These are phyloP conservation scores for Philereme vetulata DNA, from an alignment of 2,888 invertebrate species.

Conservation along the genomic window DNA sequence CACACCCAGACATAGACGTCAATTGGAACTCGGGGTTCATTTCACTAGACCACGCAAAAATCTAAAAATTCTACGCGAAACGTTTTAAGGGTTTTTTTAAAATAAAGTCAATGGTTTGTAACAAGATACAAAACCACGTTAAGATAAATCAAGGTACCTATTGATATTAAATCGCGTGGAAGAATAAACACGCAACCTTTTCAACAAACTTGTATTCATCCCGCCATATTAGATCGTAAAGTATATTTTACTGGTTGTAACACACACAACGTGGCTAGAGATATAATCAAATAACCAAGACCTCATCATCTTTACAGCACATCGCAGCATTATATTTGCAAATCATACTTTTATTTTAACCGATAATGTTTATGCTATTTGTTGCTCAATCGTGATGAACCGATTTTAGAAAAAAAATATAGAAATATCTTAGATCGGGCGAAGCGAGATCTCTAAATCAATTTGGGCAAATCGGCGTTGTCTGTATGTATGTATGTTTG, in stretches of 20 bases:
- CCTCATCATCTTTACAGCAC: slow-evolving; percentile 1
- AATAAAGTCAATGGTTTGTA: slow-evolving; percentile 11
- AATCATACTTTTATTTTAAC: not conserved
- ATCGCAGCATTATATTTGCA: not conserved
- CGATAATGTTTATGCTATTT: too few species aligned
- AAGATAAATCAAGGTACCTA: slow-evolving; percentile 1
- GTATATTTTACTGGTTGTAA: slow-evolving; percentile 15
- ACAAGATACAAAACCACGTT: slow-evolving; percentile 5
- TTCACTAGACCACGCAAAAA: not conserved
- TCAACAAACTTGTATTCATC: slow-evolving; percentile 10
- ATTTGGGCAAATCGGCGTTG: too few species aligned
- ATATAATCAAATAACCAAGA: slow-evolving; percentile 6
- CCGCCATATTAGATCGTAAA: slow-evolving; percentile 11
- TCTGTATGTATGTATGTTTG: too few species aligned
- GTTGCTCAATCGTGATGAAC: too few species aligned
- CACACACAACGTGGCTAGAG: slow-evolving; percentile 5
- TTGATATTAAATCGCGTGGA: slow-evolving; percentile 10
- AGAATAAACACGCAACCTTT: slow-evolving; percentile 13
- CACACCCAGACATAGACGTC: too few species aligned
- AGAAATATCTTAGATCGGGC: too few species aligned
- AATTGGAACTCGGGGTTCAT: too few species aligned
- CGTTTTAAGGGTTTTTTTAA: slow-evolving; percentile 1
- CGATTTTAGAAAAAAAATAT: too few species aligned
- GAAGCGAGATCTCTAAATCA: too few species aligned
- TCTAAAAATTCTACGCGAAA: not conserved